phyloP scores from a whole-genome alignment of 1,140 invertebrate genomes.

The Protaetia brevitarsis region DNA sequence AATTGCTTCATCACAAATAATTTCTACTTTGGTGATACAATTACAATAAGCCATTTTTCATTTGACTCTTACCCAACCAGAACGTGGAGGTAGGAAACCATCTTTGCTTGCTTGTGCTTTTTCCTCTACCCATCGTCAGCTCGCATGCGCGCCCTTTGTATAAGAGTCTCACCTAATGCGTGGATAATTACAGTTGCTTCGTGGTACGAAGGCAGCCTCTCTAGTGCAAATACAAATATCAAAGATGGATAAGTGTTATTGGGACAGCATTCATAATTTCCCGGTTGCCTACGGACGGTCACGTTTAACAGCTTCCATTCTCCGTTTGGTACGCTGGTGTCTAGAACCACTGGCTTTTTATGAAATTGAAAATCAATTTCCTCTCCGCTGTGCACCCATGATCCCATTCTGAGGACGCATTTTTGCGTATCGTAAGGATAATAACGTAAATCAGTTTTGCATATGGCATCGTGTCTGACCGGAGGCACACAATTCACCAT shows the following conservation, averaged over 20 bases:
- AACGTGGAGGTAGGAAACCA: too few relatives aligned
- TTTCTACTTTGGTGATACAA: too few relatives aligned
- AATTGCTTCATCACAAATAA: too few relatives aligned
- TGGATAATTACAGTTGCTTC: constrained; percentile 50
- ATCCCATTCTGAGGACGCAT: constrained; percentile 53
- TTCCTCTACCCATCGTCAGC: too few relatives aligned
- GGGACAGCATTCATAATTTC: constrained; percentile 47
- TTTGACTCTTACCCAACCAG: too few relatives aligned
- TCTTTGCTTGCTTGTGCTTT: too few relatives aligned
- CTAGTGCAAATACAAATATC: constrained; percentile 47
- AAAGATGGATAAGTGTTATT: constrained; percentile 53
- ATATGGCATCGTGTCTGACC: constrained; percentile 50
- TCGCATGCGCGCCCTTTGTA: not conserved
- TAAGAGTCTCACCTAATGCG: constrained; percentile 52
- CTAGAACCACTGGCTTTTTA: constrained; percentile 36
- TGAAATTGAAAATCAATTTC: constrained; percentile 52
- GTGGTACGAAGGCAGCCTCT: constrained; percentile 47
- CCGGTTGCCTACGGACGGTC: constrained; percentile 37
- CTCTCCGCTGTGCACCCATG: constrained; percentile 60
- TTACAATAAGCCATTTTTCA: too few relatives aligned
- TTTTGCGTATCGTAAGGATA: constrained; percentile 57
- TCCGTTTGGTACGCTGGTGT: constrained; percentile 42
- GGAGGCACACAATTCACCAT: constrained; percentile 52
- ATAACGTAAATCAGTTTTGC: constrained; percentile 48
- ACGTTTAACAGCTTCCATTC: constrained; percentile 46